phyloP scores from a whole-genome alignment of 2,797 vertebrate species.

The Sandelia bainsii region DNA sequence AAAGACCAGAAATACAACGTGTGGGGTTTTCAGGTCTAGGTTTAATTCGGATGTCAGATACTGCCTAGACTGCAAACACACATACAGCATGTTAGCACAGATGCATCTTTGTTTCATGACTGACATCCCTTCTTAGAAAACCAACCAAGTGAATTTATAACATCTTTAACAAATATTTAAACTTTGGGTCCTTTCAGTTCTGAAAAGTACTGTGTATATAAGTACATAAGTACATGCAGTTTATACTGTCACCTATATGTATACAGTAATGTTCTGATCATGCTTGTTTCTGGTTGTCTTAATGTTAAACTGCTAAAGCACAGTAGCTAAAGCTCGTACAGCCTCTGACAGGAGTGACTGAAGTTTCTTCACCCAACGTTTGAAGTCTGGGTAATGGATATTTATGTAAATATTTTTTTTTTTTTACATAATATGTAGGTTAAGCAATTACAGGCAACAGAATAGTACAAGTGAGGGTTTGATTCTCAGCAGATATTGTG shows the following conservation, averaged over 20 bases:
- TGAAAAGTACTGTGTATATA: no score
- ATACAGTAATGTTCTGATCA: background rate
- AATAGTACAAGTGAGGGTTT: constrained; percentile 19
- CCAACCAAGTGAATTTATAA: no score
- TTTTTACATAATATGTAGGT: constrained; percentile 31
- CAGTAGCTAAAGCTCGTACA: background rate
- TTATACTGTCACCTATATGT: no score
- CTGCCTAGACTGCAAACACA: background rate
- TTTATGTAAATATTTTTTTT: constrained; percentile 33
- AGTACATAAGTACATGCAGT: no score
- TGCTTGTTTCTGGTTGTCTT: background rate
- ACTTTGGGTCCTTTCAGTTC: background rate
- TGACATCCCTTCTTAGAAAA: no score
- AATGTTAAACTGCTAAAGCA: background rate
- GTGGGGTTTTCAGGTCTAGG: background rate
- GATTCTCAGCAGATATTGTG: constrained; percentile 34
- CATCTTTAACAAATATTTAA: no score
- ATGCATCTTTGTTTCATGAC: no score
- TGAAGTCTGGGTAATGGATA: constrained; percentile 13
- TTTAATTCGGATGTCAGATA: constrained; percentile 4
- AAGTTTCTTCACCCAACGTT: background rate
- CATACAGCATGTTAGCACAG: no score
- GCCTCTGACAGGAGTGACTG: constrained; percentile 8
- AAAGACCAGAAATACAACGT: constrained; percentile 39
- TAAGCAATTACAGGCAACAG: constrained; percentile 4